Evolutionary conservation across 2,113 vertebrate genomes (phyloP), one percentile per base, ranked within the genome.

Genomic region (Egretta garzetta): DNA sequence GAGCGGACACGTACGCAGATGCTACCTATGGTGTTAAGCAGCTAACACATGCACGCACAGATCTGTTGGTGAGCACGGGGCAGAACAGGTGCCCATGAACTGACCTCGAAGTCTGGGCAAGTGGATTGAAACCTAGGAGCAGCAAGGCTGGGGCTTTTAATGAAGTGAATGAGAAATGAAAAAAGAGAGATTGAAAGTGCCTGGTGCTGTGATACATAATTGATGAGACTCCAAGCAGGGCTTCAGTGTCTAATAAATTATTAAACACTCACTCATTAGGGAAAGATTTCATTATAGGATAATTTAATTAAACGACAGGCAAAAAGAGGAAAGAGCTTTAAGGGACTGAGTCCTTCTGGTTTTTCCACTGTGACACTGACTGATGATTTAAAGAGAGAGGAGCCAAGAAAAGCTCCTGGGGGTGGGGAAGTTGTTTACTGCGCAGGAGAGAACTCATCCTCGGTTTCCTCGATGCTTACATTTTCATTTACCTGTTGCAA

Each of bases 271-370:
- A 97, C 95, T 97, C 98, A 98, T 97, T 92, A 97, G 97, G 97
- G 98, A 98, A 97, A 98, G 98, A 98, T 98, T 98, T 98, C 98
- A 98, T 99, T 98, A 98, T 96, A 95, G 98, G 97, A 97, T 98
- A 98, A 98, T 98, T 98, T 98, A 98, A 99, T 98, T 98, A 98
- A 98, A 97, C 59, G 92, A 95, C 73, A 95, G 94, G 95, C 95
- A 97, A 92, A 98, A 96, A 95, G 92, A 97, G 94, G 76, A 93
- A 97, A 92, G 89, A 96, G 90, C 93, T 98, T 97, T 97, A 94
- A 97, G 91, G 88, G 92, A 97, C 88, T 96, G 88, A 58, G 12
- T 85, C 92, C 91, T 94, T 71, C 93, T 95, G 86, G 0, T 96
- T 96, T 91, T 96, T 95, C 81, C 66, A 56, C 80, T 27, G 76